Evolutionary conservation across 2,797 vertebrate genomes (phyloP).

Genomic region (Cuculus canorus): DNA sequence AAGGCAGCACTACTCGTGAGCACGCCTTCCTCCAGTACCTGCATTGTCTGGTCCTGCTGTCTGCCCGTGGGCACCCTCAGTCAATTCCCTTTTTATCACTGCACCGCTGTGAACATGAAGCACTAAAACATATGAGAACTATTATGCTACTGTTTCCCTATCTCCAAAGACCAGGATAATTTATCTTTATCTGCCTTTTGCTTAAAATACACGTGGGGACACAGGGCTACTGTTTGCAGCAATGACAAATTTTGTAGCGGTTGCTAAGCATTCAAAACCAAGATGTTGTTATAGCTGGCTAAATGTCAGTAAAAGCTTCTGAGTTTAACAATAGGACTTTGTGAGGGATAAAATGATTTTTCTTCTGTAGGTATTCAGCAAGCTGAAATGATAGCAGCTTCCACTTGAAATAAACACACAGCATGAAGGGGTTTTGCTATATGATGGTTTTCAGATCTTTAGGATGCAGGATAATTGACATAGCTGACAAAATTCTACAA

Average conservation of each 20-base stretch:
- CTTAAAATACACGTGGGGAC: not conserved
- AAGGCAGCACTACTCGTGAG: not conserved
- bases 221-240: not conserved
- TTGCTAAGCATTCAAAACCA: not conserved
- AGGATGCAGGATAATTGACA: not conserved
- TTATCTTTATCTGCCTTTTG: constrained; percentile 7
- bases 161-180: not conserved
- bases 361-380: not conserved
- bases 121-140: not conserved
- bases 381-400: not conserved
- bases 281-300: not conserved
- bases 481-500: not conserved
- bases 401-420: not conserved
- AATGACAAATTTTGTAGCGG: not conserved
- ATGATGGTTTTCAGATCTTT: not conserved
- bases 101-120: not conserved
- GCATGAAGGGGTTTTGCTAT: not conserved
- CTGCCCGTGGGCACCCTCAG: not conserved
- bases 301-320: constrained; percentile 11
- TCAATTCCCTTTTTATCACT: not conserved
- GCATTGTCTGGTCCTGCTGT: not conserved
- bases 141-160: not conserved
- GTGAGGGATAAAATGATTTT: not conserved
- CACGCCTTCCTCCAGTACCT: not conserved
- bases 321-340: not conserved